Base-by-base conservation (phyloP, 2,797 vertebrate species). In the Argyrosomus regius region DNA sequence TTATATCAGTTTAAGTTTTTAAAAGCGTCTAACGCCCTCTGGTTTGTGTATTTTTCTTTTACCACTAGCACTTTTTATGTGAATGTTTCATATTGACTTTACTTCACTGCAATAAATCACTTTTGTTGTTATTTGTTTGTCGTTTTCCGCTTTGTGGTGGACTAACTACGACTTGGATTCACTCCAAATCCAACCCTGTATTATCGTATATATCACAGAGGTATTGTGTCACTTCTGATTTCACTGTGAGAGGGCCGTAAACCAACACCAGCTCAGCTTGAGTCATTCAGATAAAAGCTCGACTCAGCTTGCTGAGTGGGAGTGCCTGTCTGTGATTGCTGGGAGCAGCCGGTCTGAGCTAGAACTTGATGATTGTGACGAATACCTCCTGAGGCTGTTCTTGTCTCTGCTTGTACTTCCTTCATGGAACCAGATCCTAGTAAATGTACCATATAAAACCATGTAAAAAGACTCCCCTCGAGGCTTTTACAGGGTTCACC, bases 81-180 rank as follows among this genome's bases (percentile, higher is more conserved):
- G 68, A 88, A 83, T 77, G 85, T 91, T 88, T 90, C 69, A 72
- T 86, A 81, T 65, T 50, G 67, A 86, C 70, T 78, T 83, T 81
- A 79, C 54, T 80, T 83, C 72, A 86, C 75, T 82, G 91, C 87
- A 94, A 94, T 94, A 94, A 94, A 94, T 79, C 50, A 58, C 20
- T 49, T 74, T 84, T 80, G 83, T 85, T 90, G 89, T 85, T 87
- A 49, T 69, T 54, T 77, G 58, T 53, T 48, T 45, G 28, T 46
- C 64, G 60, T 69, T 78, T 64, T 45, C 1, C 0, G 5, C 41
- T 49, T 39, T 65, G 24, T 59, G 31, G 14, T 60, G 0, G 1
- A 53, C 43, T n/a, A 1, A 50, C 31, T 8, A 13, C 26, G 35
- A 2, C 46, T 43, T 62, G 20, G 24, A 60, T 56, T 74, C 3